Base-by-base conservation (phyloP, 1,140 invertebrate genomes). In the Aphidius gifuensis region DNA sequence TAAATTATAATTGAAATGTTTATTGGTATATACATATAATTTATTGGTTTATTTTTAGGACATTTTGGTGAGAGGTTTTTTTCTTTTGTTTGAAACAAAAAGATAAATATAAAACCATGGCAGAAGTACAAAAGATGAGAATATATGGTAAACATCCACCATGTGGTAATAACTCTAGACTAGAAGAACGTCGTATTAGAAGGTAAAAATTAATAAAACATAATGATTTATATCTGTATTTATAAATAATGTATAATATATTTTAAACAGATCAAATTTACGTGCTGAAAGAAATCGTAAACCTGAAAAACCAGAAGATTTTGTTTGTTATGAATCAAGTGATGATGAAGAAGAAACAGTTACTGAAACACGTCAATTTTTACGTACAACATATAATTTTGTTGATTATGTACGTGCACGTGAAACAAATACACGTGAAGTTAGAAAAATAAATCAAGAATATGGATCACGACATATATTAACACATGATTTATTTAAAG, bases 281-380 rank as follows among this genome's bases (percentile, higher is more conserved):
- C 70, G 85, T 68, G 71, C 87, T 67, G 90, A 93, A 73, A 84
- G 88, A 68, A 82, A 82, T 62, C 77, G 90, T 45, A 92, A 92
- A 71, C 88, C 90, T 2, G 92, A 93, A 62, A 93, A 93, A 68
- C 91, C 90, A 0, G 92, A 94, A 75, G 92, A 93, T 78, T 94
- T 94, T 77, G 90, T 93, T 5, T 90, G 88, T 64, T 93, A 94
- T 71, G 91, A 92, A 55, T 90, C 92, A 64, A 91, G 90, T 64
- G 92, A 93, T 60, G 91, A 91, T 62, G 91, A 93, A 65, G 89
- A 92, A 64, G 90, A 92, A 61, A 88, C 87, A 44, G 82, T 86
- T 4, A 82, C 84, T 47, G 85, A 89, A 70, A 86, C 89, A 69
- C 86, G 86, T 61, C 86, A 88, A 65, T 87, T 88, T 63, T 81